phyloP scores from a whole-genome alignment of 2,113 vertebrate species.

The Chloropsis cyanopogon region DNA sequence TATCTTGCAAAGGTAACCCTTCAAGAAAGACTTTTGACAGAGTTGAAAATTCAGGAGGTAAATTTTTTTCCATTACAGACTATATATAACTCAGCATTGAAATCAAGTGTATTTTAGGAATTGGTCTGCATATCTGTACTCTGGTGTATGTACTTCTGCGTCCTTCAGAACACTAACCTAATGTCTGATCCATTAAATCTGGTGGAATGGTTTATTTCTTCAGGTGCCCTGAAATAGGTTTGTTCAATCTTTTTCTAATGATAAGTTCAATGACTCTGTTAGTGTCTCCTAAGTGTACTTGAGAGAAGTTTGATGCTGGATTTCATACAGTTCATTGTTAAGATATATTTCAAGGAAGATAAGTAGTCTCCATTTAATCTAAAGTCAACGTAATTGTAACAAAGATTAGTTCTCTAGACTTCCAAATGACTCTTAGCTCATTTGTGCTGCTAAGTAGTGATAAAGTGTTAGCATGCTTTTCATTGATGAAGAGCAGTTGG shows the following conservation, averaged over 20 bases:
- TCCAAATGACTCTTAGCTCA: not conserved
- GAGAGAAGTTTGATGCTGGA: not conserved
- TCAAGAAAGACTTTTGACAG: not conserved
- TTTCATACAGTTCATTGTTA: not conserved
- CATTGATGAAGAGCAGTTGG: not conserved
- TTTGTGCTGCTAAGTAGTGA: not conserved
- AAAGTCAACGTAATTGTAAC: not conserved
- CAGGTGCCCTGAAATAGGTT: not conserved
- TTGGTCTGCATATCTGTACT: not conserved
- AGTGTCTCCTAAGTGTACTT: not conserved
- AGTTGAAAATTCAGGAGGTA: not conserved
- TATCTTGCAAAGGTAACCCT: not conserved
- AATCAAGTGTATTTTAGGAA: not conserved
- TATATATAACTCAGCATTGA: not conserved
- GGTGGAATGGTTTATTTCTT: not conserved
- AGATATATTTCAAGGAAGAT: not conserved
- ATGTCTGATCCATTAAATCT: not conserved
- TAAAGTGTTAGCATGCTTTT: not conserved
- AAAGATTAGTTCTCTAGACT: not conserved
- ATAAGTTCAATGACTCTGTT: not conserved
- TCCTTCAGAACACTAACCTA: not conserved
- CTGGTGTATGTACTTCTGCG: not conserved
- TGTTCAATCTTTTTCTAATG: not conserved
- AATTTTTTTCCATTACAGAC: not conserved
- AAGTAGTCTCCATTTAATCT: not conserved